Conservation (phyloP, 2,113 vertebrate species). For the Heloderma charlesbogerti region DNA sequence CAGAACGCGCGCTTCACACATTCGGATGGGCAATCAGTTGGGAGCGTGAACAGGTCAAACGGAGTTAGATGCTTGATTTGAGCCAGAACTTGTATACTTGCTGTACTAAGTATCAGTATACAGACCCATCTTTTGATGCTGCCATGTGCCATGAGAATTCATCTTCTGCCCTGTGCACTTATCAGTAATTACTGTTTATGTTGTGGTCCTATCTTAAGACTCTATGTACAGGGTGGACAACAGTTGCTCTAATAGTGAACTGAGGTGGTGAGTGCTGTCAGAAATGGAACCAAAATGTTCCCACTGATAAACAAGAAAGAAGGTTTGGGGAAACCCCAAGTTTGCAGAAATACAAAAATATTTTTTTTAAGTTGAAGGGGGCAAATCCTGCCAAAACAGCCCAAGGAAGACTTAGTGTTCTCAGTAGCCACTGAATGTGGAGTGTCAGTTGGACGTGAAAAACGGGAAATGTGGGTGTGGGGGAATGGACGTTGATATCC, state of each 20-base stretch:
- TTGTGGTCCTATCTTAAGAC: background rate
- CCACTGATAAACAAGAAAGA: background rate
- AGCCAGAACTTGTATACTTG: background rate
- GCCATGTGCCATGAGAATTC: background rate
- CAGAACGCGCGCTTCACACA: no score
- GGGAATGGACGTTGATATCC: no score
- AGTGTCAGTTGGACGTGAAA: background rate
- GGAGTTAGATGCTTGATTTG: background rate
- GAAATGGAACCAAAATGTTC: background rate
- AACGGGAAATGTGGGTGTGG: background rate
- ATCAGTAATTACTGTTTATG: fast-evolving
- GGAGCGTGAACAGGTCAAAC: no score
- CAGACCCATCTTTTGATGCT: background rate
- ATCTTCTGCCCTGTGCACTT: fast-evolving
- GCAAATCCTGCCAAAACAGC: background rate
- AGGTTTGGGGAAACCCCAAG: no score
- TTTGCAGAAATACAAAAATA: background rate
- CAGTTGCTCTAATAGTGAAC: background rate
- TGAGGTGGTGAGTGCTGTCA: background rate
- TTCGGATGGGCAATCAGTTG: no score
- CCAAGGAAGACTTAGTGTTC: background rate
- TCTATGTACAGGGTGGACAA: background rate
- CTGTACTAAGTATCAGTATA: no score
- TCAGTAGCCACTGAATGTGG: background rate
- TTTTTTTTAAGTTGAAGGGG: background rate